These are phyloP conservation scores for Schlechtendalia chinensis DNA, from an alignment of 1,140 invertebrate species.

Conservation along the genomic window DNA sequence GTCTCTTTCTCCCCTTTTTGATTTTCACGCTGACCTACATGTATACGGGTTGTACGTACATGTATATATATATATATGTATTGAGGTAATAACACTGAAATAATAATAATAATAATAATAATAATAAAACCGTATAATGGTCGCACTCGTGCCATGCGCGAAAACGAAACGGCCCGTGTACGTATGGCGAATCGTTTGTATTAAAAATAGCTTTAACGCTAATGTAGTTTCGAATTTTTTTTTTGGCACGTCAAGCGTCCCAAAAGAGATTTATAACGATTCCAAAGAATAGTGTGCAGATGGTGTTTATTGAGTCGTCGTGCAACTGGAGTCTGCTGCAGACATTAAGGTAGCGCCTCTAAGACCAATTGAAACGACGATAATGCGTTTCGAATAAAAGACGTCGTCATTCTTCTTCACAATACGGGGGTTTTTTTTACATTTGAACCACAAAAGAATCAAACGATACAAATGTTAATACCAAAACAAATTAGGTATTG, in stretches of 20 bases:
- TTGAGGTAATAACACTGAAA: slow-evolving; percentile 15
- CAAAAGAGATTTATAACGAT: slow-evolving; percentile 43
- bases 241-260: slow-evolving; percentile 23
- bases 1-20: neutral
- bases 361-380: slow-evolving; percentile 16
- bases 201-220: slow-evolving; percentile 41
- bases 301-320: slow-evolving; percentile 31
- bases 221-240: slow-evolving; percentile 30
- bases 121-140: slow-evolving; percentile 19
- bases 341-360: slow-evolving; percentile 25
- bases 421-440: no score
- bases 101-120: slow-evolving; percentile 36
- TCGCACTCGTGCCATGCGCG: slow-evolving; percentile 24
- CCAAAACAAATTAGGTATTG: no score
- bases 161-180: neutral
- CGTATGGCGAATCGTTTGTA: slow-evolving; percentile 44
- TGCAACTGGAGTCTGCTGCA: neutral
- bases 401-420: no score
- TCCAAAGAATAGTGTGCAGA: slow-evolving; percentile 18
- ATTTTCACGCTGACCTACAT: slow-evolving; percentile 36
- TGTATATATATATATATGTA: neutral
- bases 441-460: no score
- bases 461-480: no score
- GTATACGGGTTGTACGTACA: no score
- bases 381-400: neutral